phyloP scores from a whole-genome alignment of 2,888 invertebrate genomes.

The Hirtodrosophila histrioides region DNA sequence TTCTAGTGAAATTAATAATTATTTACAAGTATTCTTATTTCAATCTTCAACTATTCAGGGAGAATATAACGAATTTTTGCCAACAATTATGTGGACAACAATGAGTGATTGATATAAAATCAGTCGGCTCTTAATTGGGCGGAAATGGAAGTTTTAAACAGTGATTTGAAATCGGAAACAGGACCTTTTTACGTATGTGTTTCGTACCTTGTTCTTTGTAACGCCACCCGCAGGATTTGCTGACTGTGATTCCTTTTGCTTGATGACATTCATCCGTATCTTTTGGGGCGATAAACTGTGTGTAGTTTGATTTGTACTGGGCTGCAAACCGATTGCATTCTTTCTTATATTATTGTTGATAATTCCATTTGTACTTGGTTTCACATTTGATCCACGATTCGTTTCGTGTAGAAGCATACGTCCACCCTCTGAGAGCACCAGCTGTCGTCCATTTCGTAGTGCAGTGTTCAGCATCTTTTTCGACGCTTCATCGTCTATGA shows the following conservation, averaged over 20 bases:
- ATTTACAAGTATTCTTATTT: no score
- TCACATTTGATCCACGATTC: conserved; percentile 47
- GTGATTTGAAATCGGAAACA: no score
- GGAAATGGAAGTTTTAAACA: no score
- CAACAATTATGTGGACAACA: no score
- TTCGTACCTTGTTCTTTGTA: conserved; percentile 65
- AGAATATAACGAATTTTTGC: no score
- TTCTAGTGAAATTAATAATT: no score
- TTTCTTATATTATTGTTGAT: conserved; percentile 48
- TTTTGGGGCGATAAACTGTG: conserved; percentile 61
- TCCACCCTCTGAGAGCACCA: conserved; percentile 93
- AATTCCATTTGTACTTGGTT: conserved; percentile 50
- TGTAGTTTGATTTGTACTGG: conserved; percentile 35
- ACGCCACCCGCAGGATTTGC: conserved; percentile 45
- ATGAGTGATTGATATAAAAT: no score
- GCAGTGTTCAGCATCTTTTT: conserved; percentile 90
- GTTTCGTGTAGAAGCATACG: conserved; percentile 89
- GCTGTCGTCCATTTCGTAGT: conserved; percentile 93
- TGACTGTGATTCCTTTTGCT: conserved; percentile 55
- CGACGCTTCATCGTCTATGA: conserved; percentile 87
- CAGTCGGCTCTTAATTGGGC: no score
- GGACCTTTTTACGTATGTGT: no score
- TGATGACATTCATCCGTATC: conserved; percentile 73
- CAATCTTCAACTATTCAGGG: no score
- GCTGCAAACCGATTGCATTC: conserved; percentile 35